Evolutionary conservation across 2,888 invertebrate genomes (phyloP).

Genomic region (Aricia artaxerxes): DNA sequence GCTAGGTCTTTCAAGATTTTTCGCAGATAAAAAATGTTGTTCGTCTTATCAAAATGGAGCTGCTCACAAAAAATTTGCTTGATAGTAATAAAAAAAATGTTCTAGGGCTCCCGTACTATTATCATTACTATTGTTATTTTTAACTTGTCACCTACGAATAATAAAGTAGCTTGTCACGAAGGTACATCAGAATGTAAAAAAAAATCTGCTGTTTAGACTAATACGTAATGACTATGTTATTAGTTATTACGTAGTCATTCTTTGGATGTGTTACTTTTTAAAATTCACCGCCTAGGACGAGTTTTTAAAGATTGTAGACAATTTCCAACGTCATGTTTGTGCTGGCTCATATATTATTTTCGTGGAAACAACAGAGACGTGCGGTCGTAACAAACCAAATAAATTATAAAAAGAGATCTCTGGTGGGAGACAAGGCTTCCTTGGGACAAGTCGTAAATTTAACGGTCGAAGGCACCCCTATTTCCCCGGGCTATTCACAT

Average conservation of each 20-base stretch:
- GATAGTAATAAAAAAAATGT: too few relatives aligned
- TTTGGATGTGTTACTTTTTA: neutral
- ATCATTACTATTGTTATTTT: too few relatives aligned
- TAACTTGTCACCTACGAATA: too few relatives aligned
- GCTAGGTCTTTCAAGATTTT: too few relatives aligned
- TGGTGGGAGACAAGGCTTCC: slow-evolving; percentile 67
- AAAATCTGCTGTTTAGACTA: neutral
- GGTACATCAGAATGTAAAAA: neutral
- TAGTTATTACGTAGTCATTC: neutral
- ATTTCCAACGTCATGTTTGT: slow-evolving; percentile 44
- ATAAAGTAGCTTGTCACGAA: neutral
- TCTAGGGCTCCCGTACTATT: too few relatives aligned
- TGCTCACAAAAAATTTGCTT: too few relatives aligned
- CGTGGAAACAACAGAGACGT: slow-evolving; percentile 57
- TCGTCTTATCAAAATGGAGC: too few relatives aligned
- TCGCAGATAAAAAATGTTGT: too few relatives aligned
- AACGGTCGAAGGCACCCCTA: slow-evolving; percentile 75
- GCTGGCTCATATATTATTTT: slow-evolving; percentile 49
- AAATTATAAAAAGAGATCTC: slow-evolving; percentile 77
- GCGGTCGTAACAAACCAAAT: slow-evolving; percentile 71
- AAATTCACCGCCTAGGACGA: slow-evolving; percentile 54
- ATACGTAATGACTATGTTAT: too few relatives aligned
- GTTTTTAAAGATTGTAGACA: slow-evolving; percentile 47
- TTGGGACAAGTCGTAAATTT: slow-evolving; percentile 78
- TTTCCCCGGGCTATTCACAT: slow-evolving; percentile 71